These are phyloP conservation scores for Meiosimyza decipiens DNA, from an alignment of 2,888 invertebrate genomes.

Conservation along the genomic window DNA sequence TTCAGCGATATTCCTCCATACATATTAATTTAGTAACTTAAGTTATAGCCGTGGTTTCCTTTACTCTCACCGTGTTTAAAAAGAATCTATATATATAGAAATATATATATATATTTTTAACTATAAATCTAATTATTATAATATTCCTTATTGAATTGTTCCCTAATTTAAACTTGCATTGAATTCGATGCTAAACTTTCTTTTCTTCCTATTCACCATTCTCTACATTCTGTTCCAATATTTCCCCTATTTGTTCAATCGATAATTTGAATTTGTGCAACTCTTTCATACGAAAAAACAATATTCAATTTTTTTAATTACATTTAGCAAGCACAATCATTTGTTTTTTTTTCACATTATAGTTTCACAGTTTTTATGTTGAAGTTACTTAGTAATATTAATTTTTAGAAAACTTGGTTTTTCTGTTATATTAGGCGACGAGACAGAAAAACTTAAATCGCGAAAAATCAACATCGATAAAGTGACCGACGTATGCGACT, in stretches of 20 bases:
- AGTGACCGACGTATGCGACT: constrained; percentile 59
- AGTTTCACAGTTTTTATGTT: constrained; percentile 8
- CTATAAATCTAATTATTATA: constrained; percentile 7
- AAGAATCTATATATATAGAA: background rate
- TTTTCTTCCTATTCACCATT: constrained; percentile 39
- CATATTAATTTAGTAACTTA: constrained; percentile 16
- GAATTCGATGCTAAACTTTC: constrained; percentile 3
- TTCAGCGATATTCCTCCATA: constrained; percentile 11
- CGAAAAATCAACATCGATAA: constrained; percentile 54
- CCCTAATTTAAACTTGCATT: background rate
- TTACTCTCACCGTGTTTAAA: background rate
- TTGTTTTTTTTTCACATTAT: constrained; percentile 22
- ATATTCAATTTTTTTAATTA: constrained; percentile 12
- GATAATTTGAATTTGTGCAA: constrained; percentile 43
- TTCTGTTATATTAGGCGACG: constrained; percentile 43
- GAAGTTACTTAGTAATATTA: constrained; percentile 13
- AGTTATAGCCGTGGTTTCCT: constrained; percentile 9
- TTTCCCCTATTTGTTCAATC: constrained; percentile 46
- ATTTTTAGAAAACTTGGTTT: constrained; percentile 25
- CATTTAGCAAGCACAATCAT: background rate
- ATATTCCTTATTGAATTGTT: too few relatives aligned
- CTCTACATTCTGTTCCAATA: constrained; percentile 49
- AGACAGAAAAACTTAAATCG: constrained; percentile 44
- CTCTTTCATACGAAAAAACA: constrained; percentile 14
- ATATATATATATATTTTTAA: constrained; percentile 38